Evolutionary conservation across 2,888 invertebrate species (phyloP).

Genomic region (Caradrina kadenii): DNA sequence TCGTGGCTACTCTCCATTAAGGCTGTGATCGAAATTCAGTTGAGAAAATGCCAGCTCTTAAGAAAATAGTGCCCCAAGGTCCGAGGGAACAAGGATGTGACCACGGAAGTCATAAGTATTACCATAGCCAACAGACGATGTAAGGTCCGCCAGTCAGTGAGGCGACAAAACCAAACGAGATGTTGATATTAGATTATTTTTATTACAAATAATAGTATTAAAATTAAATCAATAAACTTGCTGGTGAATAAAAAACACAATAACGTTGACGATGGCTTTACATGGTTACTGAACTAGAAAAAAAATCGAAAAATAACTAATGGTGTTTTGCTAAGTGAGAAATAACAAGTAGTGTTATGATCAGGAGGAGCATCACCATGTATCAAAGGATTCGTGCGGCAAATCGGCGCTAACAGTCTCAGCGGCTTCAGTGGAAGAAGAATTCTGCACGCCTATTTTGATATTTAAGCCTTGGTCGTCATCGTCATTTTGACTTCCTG

Average conservation of each 20-base stretch:
- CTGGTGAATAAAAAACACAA: slow-evolving; percentile 27
- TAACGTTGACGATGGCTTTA: slow-evolving; percentile 21
- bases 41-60: no score
- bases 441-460: slow-evolving; percentile 71
- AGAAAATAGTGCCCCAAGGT: no score
- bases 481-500: slow-evolving; percentile 23
- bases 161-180: slow-evolving; percentile 12
- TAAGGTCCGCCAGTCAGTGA: no score
- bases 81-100: not conserved
- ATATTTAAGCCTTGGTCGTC: slow-evolving; percentile 66
- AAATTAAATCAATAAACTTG: slow-evolving; percentile 30
- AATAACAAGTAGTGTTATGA: not conserved
- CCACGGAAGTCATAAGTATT: not conserved
- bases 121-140: no score
- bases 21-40: no score
- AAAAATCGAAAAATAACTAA: not conserved
- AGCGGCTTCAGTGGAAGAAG: slow-evolving; percentile 68
- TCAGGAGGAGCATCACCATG: slow-evolving; percentile 37
- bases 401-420: slow-evolving; percentile 72
- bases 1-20: no score
- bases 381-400: slow-evolving; percentile 42
- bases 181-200: slow-evolving; percentile 10
- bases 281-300: slow-evolving; percentile 13
- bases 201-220: slow-evolving; percentile 26
- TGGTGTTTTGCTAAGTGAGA: not conserved